Percentiles rank a stretch among this genome's conserved stretches.
Evolutionary conservation across 2,888 invertebrate species (phyloP).

Genomic region (Drosophila anomalata): DNA sequence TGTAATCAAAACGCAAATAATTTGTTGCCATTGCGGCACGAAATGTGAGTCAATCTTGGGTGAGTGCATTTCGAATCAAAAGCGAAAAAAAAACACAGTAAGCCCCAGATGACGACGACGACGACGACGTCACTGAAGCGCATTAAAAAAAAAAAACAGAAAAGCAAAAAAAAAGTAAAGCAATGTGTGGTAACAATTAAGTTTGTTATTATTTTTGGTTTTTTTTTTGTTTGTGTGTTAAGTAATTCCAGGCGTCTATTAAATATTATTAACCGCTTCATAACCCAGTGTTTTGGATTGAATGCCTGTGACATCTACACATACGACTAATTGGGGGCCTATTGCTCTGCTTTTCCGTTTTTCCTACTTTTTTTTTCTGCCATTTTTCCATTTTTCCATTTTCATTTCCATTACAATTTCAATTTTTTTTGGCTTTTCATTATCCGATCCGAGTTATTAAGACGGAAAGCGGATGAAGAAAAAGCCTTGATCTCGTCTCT

Average conservation of each 20-base stretch:
- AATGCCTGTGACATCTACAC: slow-evolving; percentile 12
- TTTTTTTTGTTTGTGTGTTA: slow-evolving; percentile 47
- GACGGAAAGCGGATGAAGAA: slow-evolving; percentile 18
- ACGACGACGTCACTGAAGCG: slow-evolving; percentile 69
- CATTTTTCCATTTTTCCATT: slow-evolving; percentile 4
- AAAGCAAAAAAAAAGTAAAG: slow-evolving; percentile 8
- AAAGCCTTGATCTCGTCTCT: slow-evolving; percentile 27
- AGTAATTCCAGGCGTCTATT: slow-evolving; percentile 68
- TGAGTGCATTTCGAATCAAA: slow-evolving; percentile 71
- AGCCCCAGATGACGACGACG: slow-evolving; percentile 10
- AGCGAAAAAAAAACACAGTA: not conserved
- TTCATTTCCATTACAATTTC: slow-evolving; percentile 7
- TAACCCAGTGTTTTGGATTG: slow-evolving; percentile 47
- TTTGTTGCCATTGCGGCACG: slow-evolving; percentile 69
- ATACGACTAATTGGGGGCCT: slow-evolving; percentile 9
- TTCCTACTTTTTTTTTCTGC: too few species aligned
- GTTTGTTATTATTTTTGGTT: slow-evolving; percentile 20
- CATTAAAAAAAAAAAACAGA: slow-evolving; percentile 34
- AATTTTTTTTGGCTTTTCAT: slow-evolving; percentile 6
- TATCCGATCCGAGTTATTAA: slow-evolving; percentile 6
- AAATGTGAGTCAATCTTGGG: slow-evolving; percentile 69
- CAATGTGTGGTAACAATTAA: slow-evolving; percentile 68
- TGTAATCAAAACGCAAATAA: slow-evolving; percentile 69
- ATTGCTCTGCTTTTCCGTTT: slow-evolving; percentile 14
- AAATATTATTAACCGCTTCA: slow-evolving; percentile 41